phyloP scores from a whole-genome alignment of 2,888 invertebrate species.

The Thymelicus acteon region DNA sequence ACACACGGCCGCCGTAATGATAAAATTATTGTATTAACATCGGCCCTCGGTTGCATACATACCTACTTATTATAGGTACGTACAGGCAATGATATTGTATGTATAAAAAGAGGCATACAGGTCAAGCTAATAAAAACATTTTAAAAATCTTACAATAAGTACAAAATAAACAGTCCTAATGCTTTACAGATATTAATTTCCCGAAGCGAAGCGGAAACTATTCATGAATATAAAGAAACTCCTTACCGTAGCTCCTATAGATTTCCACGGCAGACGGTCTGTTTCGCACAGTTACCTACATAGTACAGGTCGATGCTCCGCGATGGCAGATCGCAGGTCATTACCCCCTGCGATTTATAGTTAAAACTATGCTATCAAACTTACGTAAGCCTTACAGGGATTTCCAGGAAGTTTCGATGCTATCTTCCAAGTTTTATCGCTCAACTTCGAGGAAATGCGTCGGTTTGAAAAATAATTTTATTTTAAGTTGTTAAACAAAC shows the following conservation, averaged over 20 bases:
- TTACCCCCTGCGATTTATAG: constrained; percentile 4
- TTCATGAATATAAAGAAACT: no score
- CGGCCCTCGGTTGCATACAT: no score
- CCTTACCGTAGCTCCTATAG: background rate
- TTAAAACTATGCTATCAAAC: constrained; percentile 7
- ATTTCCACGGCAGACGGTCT: background rate
- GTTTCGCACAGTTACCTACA: constrained; percentile 1
- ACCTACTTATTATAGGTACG: no score
- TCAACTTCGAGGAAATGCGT: background rate
- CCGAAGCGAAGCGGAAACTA: no score
- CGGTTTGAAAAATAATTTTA: background rate
- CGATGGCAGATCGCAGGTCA: background rate
- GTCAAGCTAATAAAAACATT: no score
- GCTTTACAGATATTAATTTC: no score
- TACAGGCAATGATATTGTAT: no score
- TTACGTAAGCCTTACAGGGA: constrained; percentile 6
- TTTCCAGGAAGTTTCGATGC: background rate
- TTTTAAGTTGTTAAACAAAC: background rate
- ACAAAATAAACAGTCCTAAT: no score
- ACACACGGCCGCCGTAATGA: no score
- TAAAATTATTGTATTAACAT: no score
- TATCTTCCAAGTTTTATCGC: constrained; percentile 9
- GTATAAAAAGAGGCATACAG: no score
- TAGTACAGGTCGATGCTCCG: constrained; percentile 4
- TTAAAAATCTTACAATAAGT: no score